A percentile compares a stretch with the other conserved stretches of the same genome.
These are phyloP conservation scores for Sthenelais limicola DNA, from an alignment of 2,888 invertebrate genomes.

Conservation along the genomic window DNA sequence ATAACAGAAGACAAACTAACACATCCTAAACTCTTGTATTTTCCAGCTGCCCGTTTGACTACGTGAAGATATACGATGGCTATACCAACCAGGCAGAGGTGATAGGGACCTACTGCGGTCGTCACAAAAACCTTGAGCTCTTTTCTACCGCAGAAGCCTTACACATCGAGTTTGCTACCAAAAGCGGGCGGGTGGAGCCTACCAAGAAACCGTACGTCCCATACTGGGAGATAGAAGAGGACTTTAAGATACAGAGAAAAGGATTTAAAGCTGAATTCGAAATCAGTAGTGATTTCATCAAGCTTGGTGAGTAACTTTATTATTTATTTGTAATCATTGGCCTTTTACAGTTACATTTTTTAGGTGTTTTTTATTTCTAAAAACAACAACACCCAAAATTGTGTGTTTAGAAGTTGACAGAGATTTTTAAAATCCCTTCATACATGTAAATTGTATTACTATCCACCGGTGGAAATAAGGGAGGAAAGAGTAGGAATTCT, in stretches of 20 bases:
- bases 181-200: constrained; percentile 81
- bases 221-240: constrained; percentile 61
- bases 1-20: not conserved
- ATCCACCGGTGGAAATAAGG: too few species aligned
- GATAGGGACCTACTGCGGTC: constrained; percentile 97
- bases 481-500: too few species aligned
- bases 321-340: too few species aligned
- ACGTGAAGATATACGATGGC: constrained; percentile 97
- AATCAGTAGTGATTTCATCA: constrained; percentile 98
- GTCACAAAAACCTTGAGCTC: constrained; percentile 90
- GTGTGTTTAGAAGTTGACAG: too few species aligned
- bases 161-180: constrained; percentile 91
- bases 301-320: constrained; percentile 84
- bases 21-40: constrained; percentile 33
- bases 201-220: constrained; percentile 76
- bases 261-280: constrained; percentile 99
- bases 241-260: constrained; percentile 82
- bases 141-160: constrained; percentile 94
- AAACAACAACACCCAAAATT: too few species aligned
- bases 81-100: constrained; percentile 88
- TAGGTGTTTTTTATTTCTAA: too few species aligned
- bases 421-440: too few species aligned
- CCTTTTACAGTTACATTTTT: too few species aligned
- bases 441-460: too few species aligned
- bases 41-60: constrained; percentile 97